Evolutionary conservation across 1,140 invertebrate genomes (phyloP).

Genomic region (Vanessa tameamea): DNA sequence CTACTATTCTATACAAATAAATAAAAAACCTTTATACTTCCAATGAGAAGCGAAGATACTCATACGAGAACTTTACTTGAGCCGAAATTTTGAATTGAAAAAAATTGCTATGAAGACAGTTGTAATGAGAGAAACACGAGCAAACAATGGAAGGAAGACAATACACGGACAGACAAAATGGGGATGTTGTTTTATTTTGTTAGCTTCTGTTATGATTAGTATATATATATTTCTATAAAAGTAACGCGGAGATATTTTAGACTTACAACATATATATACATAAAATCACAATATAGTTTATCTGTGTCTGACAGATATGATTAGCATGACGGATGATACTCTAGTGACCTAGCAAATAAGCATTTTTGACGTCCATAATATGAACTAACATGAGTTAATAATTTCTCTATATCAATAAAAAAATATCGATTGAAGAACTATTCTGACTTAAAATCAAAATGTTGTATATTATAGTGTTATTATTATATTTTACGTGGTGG

Average conservation of each 20-base stretch:
- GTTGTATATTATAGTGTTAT: too few species aligned
- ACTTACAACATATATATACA: not conserved
- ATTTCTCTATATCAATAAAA: too few species aligned
- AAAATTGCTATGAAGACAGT: slow-evolving; percentile 11
- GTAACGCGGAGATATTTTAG: not conserved
- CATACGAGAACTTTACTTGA: slow-evolving; percentile 2
- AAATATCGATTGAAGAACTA: too few species aligned
- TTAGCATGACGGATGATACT: too few species aligned
- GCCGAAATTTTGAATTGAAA: slow-evolving; percentile 14
- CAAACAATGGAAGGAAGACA: slow-evolving; percentile 18
- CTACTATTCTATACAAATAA: too few species aligned
- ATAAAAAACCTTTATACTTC: not conserved
- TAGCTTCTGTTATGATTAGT: slow-evolving; percentile 17
- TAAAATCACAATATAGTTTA: not conserved
- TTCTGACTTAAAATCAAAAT: too few species aligned
- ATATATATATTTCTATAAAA: not conserved
- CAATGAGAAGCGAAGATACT: not conserved
- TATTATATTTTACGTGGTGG: too few species aligned
- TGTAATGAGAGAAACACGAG: slow-evolving; percentile 15
- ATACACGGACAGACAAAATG: slow-evolving; percentile 23
- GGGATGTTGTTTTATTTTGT: slow-evolving; percentile 26
- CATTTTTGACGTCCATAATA: too few species aligned
- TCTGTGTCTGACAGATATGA: too few species aligned
- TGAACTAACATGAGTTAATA: too few species aligned
- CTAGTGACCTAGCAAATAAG: too few species aligned